Conservation (phyloP, 2,888 invertebrate genomes). For the Dasypolia templi region DNA sequence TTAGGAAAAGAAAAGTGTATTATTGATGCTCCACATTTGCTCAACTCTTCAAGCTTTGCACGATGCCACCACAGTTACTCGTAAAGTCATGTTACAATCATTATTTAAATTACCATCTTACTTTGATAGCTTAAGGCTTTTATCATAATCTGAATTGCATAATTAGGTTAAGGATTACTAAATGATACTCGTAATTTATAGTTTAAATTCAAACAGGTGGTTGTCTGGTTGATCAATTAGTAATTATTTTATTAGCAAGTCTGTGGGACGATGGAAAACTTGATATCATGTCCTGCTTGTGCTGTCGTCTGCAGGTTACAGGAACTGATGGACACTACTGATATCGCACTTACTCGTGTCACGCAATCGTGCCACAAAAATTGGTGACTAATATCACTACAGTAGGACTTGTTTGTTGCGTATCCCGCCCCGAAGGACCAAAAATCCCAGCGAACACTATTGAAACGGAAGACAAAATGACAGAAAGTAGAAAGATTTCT, state of each 20-base stretch:
- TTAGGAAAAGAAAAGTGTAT: not conserved
- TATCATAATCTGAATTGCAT: conserved; percentile 8
- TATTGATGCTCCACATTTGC: not conserved
- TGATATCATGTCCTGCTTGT: too few relatives aligned
- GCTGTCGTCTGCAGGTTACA: too few relatives aligned
- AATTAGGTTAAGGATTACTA: conserved; percentile 17
- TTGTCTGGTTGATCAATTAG: not conserved
- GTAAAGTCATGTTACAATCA: not conserved
- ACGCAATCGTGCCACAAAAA: too few relatives aligned
- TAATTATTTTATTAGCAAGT: not conserved
- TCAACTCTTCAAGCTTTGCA: not conserved
- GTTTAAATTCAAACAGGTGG: not conserved
- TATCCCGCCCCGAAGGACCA: not conserved
- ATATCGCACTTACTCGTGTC: too few relatives aligned
- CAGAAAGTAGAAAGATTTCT: too few relatives aligned
- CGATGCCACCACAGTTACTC: not conserved
- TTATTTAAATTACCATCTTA: not conserved
- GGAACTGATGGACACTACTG: too few relatives aligned
- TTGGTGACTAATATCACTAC: too few relatives aligned
- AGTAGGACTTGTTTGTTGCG: not conserved
- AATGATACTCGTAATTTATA: too few relatives aligned
- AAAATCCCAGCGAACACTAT: too few relatives aligned
- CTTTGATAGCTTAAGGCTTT: not conserved
- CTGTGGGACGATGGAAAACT: too few relatives aligned
- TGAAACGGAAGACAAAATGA: too few relatives aligned